Evolutionary conservation across 1,140 invertebrate species (phyloP).

Genomic region (Nylanderia fulva): DNA sequence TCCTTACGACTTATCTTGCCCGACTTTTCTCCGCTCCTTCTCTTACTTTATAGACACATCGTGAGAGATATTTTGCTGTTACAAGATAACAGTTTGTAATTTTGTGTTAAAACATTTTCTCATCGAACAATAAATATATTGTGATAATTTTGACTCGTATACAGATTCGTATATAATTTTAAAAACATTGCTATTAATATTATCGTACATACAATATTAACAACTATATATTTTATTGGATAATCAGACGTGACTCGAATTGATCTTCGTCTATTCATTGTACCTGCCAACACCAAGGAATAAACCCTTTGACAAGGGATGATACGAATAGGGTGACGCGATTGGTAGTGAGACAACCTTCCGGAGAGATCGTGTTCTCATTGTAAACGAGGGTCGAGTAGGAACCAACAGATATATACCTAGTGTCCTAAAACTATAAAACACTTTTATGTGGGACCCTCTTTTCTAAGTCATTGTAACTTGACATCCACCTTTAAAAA

Average conservation of each 20-base stretch:
- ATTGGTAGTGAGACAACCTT: constrained; percentile 46
- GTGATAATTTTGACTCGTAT: background rate
- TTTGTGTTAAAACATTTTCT: background rate
- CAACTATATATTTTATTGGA: background rate
- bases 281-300: constrained; percentile 1
- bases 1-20: constrained; percentile 51
- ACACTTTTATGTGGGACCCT: background rate
- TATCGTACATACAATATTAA: background rate
- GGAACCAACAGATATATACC: constrained; percentile 6
- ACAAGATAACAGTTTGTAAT: constrained; percentile 15
- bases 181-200: background rate
- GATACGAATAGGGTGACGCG: constrained; percentile 11
- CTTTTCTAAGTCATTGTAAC: background rate
- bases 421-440: background rate
- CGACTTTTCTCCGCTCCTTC: constrained; percentile 6
- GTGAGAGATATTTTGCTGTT: constrained; percentile 10
- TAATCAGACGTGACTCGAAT: constrained; percentile 22
- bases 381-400: constrained; percentile 40
- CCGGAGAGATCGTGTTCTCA: constrained; percentile 22
- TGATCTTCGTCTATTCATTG: background rate
- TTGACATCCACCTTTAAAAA: background rate
- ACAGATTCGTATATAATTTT: background rate
- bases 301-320: constrained; percentile 32
- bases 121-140: background rate
- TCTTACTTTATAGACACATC: constrained; percentile 41